A percentile compares a stretch with the other conserved stretches of the same genome.
These are phyloP conservation scores for Protonibea diacanthus DNA, from an alignment of 2,797 vertebrate species.

Conservation along the genomic window DNA sequence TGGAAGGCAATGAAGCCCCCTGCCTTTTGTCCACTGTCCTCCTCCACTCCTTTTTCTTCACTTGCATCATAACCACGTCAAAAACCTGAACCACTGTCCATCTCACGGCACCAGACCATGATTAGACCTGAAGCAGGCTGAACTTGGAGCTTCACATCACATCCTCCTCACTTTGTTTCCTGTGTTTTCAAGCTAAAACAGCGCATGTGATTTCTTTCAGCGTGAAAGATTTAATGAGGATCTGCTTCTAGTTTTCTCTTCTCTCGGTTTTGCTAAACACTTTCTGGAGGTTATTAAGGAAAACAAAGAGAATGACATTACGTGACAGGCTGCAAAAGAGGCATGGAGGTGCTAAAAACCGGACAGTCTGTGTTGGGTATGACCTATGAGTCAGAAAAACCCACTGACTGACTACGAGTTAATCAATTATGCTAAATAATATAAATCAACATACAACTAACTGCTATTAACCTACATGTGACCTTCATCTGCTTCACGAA, in stretches of 20 bases:
- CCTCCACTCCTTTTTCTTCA: constrained; percentile 6
- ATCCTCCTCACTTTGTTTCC: constrained; percentile 25
- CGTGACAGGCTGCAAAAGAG: constrained; percentile 30
- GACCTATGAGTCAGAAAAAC: constrained; percentile 21
- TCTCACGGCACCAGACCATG: background rate
- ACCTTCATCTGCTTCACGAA: background rate
- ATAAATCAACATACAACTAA: background rate
- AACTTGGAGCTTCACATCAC: constrained; percentile 31
- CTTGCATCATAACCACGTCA: constrained; percentile 44
- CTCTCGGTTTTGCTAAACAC: constrained; percentile 46
- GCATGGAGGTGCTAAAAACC: constrained; percentile 38
- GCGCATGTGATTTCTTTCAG: constrained; percentile 62
- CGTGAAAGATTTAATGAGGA: constrained; percentile 69
- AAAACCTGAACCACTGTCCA: constrained; percentile 11
- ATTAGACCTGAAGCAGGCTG: constrained; percentile 32
- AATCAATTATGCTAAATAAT: constrained; percentile 1
- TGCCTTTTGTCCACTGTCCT: constrained; percentile 18
- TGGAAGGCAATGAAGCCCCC: constrained; percentile 38
- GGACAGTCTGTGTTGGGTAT: constrained; percentile 17
- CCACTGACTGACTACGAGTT: background rate
- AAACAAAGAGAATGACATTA: constrained; percentile 46
- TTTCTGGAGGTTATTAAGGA: constrained; percentile 63
- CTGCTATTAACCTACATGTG: constrained; percentile 2
- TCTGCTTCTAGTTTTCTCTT: constrained; percentile 72
- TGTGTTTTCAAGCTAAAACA: constrained; percentile 49